Evolutionary conservation across 2,888 invertebrate species (phyloP), one percentile per base, ranked within the genome.

Genomic region (Argyra leucocephala): DNA sequence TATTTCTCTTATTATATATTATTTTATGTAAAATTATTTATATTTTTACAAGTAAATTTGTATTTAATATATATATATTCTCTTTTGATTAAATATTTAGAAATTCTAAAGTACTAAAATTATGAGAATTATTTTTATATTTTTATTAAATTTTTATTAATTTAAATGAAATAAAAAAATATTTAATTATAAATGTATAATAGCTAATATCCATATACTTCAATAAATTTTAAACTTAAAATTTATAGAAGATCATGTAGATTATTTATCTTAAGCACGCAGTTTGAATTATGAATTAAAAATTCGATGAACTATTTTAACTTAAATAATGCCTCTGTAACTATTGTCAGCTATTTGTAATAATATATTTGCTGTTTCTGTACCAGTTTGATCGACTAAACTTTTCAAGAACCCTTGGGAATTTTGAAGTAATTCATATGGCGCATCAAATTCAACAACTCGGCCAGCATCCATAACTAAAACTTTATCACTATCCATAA

Each of bases 381-480:
- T 74, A 0, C 90, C 90, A 0, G 88, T 88, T 73, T 90, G 86
- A 59, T 88, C 83, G 0, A 90, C 87, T 71, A 91, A 78, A 18
- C 83, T 78, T 69, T 85, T 85, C 73, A 91, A 85, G 65, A 84
- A 81, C 0, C 88, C 86, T 2, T 79, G 75, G 22, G 81, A 78
- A 36, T 81, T 78, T 22, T 84, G 80, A 24, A 90, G 74, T 58
- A 91, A 75, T 71, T 84, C 81, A 74, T 85, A 85, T 0, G 96
- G 93, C 72, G 88, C 87, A 10, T 89, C 91, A 61, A 88, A 86
- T 77, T 96, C 94, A 12, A 85, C 86, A 62, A 86, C 82, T 36
- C 77, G 76, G 0, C 91, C 91, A 26, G 83, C 82, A 71, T 92
- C 90, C 86, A 95, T 88, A 12, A 66, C 62, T 48, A 66, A 26